These are phyloP conservation scores for Nesogale talazaci DNA, from an alignment of 2,113 vertebrate genomes.

Conservation along the genomic window DNA sequence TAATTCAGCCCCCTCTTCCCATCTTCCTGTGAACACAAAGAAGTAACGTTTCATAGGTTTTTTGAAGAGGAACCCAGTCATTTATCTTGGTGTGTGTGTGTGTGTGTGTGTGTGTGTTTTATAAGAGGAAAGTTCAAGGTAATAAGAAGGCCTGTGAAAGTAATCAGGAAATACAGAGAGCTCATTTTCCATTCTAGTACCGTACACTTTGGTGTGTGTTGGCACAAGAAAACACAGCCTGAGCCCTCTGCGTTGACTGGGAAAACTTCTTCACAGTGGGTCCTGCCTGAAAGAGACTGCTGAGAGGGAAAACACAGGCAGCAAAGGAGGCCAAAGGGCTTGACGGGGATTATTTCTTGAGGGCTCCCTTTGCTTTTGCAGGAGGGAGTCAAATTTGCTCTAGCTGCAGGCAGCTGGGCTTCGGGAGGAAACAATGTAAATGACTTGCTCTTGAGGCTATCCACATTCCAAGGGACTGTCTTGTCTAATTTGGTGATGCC, in stretches of 20 bases:
- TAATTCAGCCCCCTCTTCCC: constrained; percentile 13
- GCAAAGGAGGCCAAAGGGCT: constrained; percentile 3
- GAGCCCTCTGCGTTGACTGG: constrained; percentile 43
- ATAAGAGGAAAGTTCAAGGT: constrained; percentile 66
- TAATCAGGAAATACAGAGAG: constrained; percentile 59
- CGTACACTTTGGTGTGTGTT: constrained; percentile 66
- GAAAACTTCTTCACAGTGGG: constrained; percentile 55
- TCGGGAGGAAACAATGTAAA: constrained; percentile 54
- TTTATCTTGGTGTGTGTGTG: background rate
- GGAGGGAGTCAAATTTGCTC: constrained; percentile 17
- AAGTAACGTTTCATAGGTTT: background rate
- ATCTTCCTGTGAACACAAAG: constrained; percentile 44
- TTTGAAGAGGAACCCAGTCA: constrained; percentile 43
- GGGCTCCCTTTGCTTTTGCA: constrained; percentile 28
- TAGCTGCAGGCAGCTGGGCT: constrained; percentile 18
- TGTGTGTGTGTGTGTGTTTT: constrained; percentile 11
- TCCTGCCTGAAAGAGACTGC: background rate
- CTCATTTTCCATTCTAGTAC: constrained; percentile 62
- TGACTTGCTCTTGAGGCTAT: constrained; percentile 24
- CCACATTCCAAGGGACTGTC: background rate
- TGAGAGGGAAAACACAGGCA: constrained; percentile 64
- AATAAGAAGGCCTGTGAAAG: constrained; percentile 60
- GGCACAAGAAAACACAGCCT: constrained; percentile 66
- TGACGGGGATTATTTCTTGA: background rate
- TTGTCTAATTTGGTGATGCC: constrained; percentile 36